A percentile compares a stretch with the other conserved stretches of the same genome.
Evolutionary conservation across 2,888 invertebrate genomes (phyloP).

Genomic region (Lasioglossum zephyrum): DNA sequence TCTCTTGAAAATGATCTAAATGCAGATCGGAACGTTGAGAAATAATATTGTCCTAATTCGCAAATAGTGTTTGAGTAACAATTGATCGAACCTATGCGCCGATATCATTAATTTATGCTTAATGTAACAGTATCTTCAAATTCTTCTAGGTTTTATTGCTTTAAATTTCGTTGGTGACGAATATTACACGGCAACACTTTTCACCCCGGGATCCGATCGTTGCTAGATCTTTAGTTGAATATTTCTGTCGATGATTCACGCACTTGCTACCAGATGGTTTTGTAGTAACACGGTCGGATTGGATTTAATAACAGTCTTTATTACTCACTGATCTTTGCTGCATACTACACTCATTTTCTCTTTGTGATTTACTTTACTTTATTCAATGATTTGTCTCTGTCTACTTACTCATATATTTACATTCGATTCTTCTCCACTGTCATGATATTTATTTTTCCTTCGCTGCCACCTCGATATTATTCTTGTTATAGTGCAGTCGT

Average conservation of each 20-base stretch:
- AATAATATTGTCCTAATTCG: no score
- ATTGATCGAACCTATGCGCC: no score
- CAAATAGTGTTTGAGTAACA: no score
- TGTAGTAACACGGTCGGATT: background rate
- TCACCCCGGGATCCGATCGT: background rate
- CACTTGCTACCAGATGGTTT: background rate
- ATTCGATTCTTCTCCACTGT: background rate
- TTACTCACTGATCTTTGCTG: background rate
- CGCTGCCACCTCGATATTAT: no score
- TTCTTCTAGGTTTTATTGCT: background rate
- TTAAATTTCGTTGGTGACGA: background rate
- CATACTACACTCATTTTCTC: background rate
- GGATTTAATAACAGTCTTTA: background rate
- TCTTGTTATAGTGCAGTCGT: background rate
- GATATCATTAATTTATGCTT: no score
- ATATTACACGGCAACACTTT: background rate
- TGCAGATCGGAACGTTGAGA: no score
- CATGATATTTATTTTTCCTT: background rate
- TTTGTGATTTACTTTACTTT: background rate
- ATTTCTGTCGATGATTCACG: background rate
- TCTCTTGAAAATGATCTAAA: no score
- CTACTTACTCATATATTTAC: background rate
- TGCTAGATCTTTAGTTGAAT: background rate
- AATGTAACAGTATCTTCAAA: background rate
- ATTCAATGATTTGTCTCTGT: background rate